Conservation (phyloP, 2,797 vertebrate species). For the Petrocephalus schoutedeni region DNA sequence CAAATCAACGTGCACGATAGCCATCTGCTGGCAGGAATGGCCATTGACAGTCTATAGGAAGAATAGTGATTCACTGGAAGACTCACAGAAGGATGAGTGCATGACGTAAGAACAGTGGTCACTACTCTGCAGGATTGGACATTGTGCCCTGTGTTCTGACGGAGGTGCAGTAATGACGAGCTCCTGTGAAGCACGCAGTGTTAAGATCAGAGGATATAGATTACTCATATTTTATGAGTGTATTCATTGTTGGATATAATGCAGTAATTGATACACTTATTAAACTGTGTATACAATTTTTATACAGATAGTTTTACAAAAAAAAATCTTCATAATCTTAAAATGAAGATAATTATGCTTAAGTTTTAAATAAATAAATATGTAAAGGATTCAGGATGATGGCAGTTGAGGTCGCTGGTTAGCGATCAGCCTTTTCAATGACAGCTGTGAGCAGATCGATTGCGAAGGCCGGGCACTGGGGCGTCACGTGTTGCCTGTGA, state of each 20-base stretch:
- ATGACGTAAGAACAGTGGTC: neutral
- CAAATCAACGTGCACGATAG: conserved; percentile 30
- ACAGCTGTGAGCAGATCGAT: neutral
- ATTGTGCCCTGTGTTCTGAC: neutral
- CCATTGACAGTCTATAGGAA: neutral
- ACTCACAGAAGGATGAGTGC: neutral
- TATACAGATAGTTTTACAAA: neutral
- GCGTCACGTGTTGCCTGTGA: neutral
- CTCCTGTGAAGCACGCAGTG: neutral
- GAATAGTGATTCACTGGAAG: neutral
- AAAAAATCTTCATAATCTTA: neutral
- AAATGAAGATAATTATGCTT: neutral
- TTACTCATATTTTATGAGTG: neutral
- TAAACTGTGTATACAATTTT: neutral
- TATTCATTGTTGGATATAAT: neutral
- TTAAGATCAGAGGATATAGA: neutral
- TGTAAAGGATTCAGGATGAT: neutral
- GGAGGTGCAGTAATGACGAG: neutral
- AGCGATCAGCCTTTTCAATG: neutral
- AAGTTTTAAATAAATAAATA: neutral
- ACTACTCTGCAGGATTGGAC: neutral
- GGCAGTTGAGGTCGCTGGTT: neutral
- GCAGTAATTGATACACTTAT: neutral
- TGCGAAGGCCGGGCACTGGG: neutral
- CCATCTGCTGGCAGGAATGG: conserved; percentile 50